Conservation (phyloP, 2,797 vertebrate species). For the Siniperca undulata region DNA sequence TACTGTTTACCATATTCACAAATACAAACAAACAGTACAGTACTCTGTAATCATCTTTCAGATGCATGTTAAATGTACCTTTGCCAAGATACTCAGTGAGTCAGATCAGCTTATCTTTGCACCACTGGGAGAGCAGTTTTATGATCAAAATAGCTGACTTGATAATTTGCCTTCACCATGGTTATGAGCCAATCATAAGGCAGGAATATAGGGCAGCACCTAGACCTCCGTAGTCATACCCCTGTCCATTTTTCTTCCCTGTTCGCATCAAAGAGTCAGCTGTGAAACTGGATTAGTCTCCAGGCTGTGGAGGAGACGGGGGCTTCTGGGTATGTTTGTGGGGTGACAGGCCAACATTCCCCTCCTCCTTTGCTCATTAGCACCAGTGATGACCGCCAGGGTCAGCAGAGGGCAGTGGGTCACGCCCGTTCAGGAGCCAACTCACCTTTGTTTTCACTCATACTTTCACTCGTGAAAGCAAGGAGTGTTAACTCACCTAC, state of each 20-base stretch:
- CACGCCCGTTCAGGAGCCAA: slow-evolving; percentile 55
- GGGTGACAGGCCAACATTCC: slow-evolving; percentile 51
- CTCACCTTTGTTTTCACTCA: slow-evolving; percentile 28
- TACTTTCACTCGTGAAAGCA: background rate
- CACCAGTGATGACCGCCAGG: slow-evolving; percentile 62
- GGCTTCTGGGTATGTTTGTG: slow-evolving; percentile 24
- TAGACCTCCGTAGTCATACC: background rate
- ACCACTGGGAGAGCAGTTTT: background rate
- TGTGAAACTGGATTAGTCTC: slow-evolving; percentile 68
- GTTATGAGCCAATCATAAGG: slow-evolving; percentile 1
- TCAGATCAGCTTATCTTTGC: background rate
- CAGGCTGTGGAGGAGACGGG: slow-evolving; percentile 16
- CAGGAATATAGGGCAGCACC: background rate
- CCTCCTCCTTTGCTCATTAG: slow-evolving; percentile 74
- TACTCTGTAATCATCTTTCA: background rate
- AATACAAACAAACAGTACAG: slow-evolving; percentile 15
- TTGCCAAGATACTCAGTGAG: background rate
- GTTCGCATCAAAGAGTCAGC: slow-evolving; percentile 25
- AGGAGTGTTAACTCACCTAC: background rate
- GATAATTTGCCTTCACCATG: background rate
- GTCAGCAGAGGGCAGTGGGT: slow-evolving; percentile 73
- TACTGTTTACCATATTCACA: slow-evolving; percentile 13
- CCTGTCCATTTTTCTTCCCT: background rate
- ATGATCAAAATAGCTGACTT: background rate
- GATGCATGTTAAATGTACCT: background rate